Evolutionary conservation across 1,140 invertebrate genomes (phyloP).

Genomic region (Nebria ingens): DNA sequence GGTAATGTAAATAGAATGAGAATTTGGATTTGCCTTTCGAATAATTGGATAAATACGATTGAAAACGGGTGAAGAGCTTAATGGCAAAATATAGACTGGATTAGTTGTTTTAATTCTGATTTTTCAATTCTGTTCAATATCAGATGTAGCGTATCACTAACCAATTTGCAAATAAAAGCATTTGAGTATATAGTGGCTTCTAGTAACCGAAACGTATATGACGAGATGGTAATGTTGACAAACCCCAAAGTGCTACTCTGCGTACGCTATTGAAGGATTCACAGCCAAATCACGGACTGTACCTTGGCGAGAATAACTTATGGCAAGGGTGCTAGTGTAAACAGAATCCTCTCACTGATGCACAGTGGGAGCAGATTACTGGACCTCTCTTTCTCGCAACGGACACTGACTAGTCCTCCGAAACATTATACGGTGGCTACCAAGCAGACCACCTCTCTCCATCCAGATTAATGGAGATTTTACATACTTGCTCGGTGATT

Average conservation of each 20-base stretch:
- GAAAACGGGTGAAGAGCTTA: no score
- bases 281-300: neutral
- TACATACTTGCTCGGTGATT: conserved; percentile 9
- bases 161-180: no score
- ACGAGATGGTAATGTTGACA: no score
- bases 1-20: no score
- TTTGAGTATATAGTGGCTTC: no score
- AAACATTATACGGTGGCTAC: neutral
- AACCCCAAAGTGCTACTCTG: conserved; percentile 3
- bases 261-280: neutral
- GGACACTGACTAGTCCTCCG: neutral
- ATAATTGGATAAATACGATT: no score
- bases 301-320: conserved; percentile 4
- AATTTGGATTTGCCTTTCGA: no score
- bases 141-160: no score
- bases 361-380: neutral
- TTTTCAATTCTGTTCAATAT: no score
- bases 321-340: conserved; percentile 7
- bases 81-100: no score
- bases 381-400: neutral
- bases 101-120: no score
- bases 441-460: neutral
- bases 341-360: neutral
- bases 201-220: no score
- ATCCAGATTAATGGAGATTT: conserved; percentile 5